Evolutionary conservation across 1,140 invertebrate species (phyloP), one percentile per base, ranked within the genome.

Genomic region (Temnothorax nylanderi): DNA sequence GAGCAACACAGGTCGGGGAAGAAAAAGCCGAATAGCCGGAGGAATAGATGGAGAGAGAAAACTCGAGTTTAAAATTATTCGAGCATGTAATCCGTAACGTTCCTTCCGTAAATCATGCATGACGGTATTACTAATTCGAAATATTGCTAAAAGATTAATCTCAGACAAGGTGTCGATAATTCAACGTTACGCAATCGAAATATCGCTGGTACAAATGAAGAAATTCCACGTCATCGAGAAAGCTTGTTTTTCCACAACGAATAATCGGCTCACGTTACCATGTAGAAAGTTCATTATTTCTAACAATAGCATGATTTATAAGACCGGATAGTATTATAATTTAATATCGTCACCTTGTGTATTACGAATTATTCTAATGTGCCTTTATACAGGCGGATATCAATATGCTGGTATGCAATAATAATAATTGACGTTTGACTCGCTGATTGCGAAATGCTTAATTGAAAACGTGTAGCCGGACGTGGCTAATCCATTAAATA

Each of bases 21-120:
- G 62, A 81, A 85, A 71, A 71, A 71, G 13, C 26, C 62, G 56
- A 71, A 62, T 71, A 76, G 44, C 49, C 44, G 16, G 58, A 49
- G 18, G 77, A 26, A 41, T 41, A 41, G 37, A 54, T 3, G n/a
- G 3, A 58, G 51, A 69, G 51, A 86, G 81, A 65, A 87, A 69
- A 87, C 62, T 65, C 51, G 62, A 86, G 82, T 87, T 89, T 74
- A 64, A 56, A 89, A 88, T 87, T 92, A 93, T 88, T 82, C 91
- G 89, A 91, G 91, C 87, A 91, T 86, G 34, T 54, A 92, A 91
- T 90, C 84, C 74, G 78, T 34, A 47, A 82, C 85, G 87, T 64
- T 84, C 77, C 78, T 89, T 71, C n/a, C 56, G 54, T 72, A 67
- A 62, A 67, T 90, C 76, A 65, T 51, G 60, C 67, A 37, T 5